Conservation (phyloP, 2,797 vertebrate species). For the Argentina silus region DNA sequence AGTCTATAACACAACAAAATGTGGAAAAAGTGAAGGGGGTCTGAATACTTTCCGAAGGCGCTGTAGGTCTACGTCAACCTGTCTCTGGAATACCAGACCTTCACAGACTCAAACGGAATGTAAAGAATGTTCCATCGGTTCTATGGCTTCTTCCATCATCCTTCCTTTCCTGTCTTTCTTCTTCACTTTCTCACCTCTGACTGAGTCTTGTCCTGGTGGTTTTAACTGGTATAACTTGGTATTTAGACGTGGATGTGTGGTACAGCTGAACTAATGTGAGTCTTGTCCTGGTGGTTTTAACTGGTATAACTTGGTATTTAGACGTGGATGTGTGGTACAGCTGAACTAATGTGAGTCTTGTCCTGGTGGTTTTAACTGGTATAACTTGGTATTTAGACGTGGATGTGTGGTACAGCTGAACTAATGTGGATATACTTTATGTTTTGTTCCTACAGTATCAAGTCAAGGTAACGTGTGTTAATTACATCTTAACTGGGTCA, state of each 20-base stretch:
- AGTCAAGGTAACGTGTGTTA: slow-evolving; percentile 85
- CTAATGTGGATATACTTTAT: slow-evolving; percentile 33
- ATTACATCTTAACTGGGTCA: slow-evolving; percentile 35
- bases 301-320: too few species aligned
- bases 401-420: too few species aligned
- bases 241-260: too few species aligned
- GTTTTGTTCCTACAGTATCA: slow-evolving; percentile 83
- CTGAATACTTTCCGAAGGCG: too few species aligned
- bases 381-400: neutral
- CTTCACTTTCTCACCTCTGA: too few species aligned
- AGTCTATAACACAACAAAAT: too few species aligned
- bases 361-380: neutral
- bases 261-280: neutral
- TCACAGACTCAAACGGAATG: neutral
- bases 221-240: too few species aligned
- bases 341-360: neutral
- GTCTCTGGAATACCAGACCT: neutral
- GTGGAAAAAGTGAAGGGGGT: too few species aligned
- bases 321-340: too few species aligned
- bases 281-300: too few species aligned
- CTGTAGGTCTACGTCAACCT: neutral
- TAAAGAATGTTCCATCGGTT: neutral
- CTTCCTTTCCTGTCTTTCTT: too few species aligned
- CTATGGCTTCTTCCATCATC: neutral
- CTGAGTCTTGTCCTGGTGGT: too few species aligned